A percentile compares a stretch with the other conserved stretches of the same genome.
phyloP scores from a whole-genome alignment of 2,113 vertebrate genomes.

The Morphnarchus princeps region DNA sequence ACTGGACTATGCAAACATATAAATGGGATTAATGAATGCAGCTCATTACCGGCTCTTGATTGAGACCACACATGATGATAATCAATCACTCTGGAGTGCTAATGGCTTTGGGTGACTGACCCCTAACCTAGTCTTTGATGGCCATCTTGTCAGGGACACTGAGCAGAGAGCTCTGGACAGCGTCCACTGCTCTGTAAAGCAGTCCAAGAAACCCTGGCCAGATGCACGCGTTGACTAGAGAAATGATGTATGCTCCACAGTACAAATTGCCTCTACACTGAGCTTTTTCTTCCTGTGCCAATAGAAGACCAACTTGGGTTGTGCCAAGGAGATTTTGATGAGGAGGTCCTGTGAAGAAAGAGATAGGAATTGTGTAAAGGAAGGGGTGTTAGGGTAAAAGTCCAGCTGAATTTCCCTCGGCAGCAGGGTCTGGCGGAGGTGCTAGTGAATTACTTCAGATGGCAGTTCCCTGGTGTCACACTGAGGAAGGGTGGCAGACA shows the following conservation, averaged over 20 bases:
- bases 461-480: neutral
- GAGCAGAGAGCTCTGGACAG: conserved; percentile 60
- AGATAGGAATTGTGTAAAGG: neutral
- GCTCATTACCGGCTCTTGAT: conserved; percentile 60
- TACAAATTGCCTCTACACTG: neutral
- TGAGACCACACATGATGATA: conserved; percentile 65
- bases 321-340: neutral
- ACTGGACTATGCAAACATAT: conserved; percentile 38
- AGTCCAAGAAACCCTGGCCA: conserved; percentile 10
- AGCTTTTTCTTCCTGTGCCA: neutral
- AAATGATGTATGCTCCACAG: neutral
- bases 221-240: neutral
- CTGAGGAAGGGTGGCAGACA: neutral
- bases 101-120: conserved; percentile 63
- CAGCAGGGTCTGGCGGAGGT: neutral
- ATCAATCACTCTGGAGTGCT: conserved; percentile 64
- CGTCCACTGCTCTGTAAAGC: conserved; percentile 37
- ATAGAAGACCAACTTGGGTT: neutral
- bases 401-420: neutral
- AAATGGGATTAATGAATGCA: conserved; percentile 57
- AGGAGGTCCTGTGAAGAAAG: neutral
- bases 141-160: conserved; percentile 63
- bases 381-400: neutral
- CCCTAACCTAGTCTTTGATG: conserved; percentile 63
- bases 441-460: conserved; percentile 10